These are phyloP conservation scores for Astreopora myriophthalma DNA, from an alignment of 64 coral and sea anemone genomes.

Conservation along the genomic window DNA sequence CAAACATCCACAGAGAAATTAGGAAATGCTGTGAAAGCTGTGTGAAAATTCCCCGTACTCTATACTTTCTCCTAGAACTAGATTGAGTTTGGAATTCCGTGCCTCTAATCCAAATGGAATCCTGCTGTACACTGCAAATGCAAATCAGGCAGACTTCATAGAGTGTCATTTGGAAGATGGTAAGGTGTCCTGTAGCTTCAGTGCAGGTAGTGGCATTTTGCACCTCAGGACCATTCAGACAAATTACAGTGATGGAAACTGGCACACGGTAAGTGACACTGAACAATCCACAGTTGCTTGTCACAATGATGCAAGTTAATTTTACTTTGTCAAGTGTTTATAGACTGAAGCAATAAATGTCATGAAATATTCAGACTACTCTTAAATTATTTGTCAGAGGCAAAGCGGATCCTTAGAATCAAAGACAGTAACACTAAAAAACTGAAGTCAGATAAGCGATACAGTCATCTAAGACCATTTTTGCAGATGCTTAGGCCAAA, in stretches of 20 bases:
- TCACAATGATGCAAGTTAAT: not conserved
- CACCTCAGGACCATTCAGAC: not conserved
- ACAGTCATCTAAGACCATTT: too few species aligned
- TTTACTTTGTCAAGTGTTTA: not conserved
- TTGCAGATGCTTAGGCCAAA: too few species aligned
- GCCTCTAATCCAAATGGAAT: conserved; percentile 50
- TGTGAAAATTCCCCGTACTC: not conserved
- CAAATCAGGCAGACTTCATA: conserved; percentile 14
- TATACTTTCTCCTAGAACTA: not conserved
- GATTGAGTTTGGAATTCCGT: conserved; percentile 52
- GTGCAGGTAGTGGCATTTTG: conserved; percentile 36
- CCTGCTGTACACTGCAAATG: conserved; percentile 22
- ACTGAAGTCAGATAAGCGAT: too few species aligned
- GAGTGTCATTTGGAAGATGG: conserved; percentile 28
- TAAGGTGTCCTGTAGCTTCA: conserved; percentile 41
- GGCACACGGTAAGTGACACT: conserved; percentile 47
- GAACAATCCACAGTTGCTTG: not conserved
- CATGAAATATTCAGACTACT: too few species aligned
- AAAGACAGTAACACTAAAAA: too few species aligned
- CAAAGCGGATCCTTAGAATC: too few species aligned
- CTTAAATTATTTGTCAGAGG: too few species aligned
- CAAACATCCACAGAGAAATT: too few species aligned
- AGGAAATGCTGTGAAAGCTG: too few species aligned
- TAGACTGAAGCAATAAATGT: too few species aligned
- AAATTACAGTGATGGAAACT: conserved; percentile 21